Base-by-base conservation (phyloP, 1,140 invertebrate genomes). In the Hylyphantes graminicola region DNA sequence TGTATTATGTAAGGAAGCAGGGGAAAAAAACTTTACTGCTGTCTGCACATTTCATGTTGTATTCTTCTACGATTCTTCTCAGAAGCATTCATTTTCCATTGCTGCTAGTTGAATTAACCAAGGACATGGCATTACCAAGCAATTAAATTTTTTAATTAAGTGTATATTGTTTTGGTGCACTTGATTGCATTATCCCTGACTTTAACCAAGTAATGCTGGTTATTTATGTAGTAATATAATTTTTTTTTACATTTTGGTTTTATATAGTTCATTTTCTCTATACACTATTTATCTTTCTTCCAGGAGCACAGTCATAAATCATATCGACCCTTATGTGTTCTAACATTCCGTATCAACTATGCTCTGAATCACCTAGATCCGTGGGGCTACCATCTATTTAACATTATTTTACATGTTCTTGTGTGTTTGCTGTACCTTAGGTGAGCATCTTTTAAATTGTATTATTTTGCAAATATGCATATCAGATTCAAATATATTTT, bases 231-330 rank as follows among this genome's bases (percentile, higher is more conserved):
- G n/a, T 59, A 7, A 59, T 13, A 13, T 59, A 59, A 5, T 59
- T 59, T 5, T 12, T 59, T 59, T 59, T 59, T 59, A 59, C 57
- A 13, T 59, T 13, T 59, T 59, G 11, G 57, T 59, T 13, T 59
- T 59, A 13, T 13, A 59, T 35, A 2, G 57, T 59, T 10, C 55
- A 11, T 57, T 57, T 57, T 15, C 10, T 57, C 10, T 59, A 5
- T 59, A 59, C 57, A 59, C 3, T 64, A 10, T 79, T 65, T 59
- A 11, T 70, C 17, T 72, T 21, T 72, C 17, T 54, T 92, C 76
- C 92, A 96, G 95, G 96, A 97, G 90, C 96, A 97, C 90, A 97
- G 96, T 88, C 96, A 98, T 91, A 97, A 97, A 90, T 97, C 96
- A 15, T 98, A 97, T 89, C 92, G 96, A 79, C 96, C 96, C 48